Evolutionary conservation across 2,113 vertebrate species (phyloP), one percentile per base, ranked within the genome.

Genomic region (Cairina moschata): DNA sequence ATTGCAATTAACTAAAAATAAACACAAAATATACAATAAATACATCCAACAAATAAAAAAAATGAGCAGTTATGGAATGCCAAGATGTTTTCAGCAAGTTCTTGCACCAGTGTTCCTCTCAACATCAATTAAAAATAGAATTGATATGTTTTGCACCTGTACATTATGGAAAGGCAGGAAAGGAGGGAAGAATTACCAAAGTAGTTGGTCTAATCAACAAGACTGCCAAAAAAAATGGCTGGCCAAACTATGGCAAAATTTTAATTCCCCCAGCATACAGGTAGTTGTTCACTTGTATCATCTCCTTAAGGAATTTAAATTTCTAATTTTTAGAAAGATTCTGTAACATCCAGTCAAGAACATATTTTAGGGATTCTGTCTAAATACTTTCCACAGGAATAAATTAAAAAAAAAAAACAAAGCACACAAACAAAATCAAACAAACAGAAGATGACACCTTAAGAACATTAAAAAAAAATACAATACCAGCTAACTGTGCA

Each of bases 401-500:
- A 59, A 50, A 40, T 40, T 13, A 50, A 40, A 5, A 40, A 1
- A 6, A 81, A 87, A 86, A 44, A 7, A 22, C n/a, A n/a, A n/a
- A n/a, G n/a, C 17, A 8, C 42, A 44, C 18, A 40, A 40, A 40
- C 12, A 40, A 40, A 40, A 40, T 13, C 22, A 50, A 50, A 50
- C 10, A 29, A 78, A 67, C 6, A 38, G 21, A 72, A 58, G 1
- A 65, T 0, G 4, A 63, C 36, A 91, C 4, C 4, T n/a, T 42
- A 38, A 65, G 22, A 32, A 66, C 6, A 55, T 36, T 25, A 84
- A 91, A 40, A 40, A 40, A 6, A 13, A 38, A 3, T 31, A 28
- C 31, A 91, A 96, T 96, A 99, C 99, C 97, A 63, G 97, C 95
- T 88, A 99, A 98, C 67, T 99, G 99, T 80, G 97, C 98, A 95